phyloP scores from a whole-genome alignment of 2,797 vertebrate genomes.

The Psittacula derbiana region DNA sequence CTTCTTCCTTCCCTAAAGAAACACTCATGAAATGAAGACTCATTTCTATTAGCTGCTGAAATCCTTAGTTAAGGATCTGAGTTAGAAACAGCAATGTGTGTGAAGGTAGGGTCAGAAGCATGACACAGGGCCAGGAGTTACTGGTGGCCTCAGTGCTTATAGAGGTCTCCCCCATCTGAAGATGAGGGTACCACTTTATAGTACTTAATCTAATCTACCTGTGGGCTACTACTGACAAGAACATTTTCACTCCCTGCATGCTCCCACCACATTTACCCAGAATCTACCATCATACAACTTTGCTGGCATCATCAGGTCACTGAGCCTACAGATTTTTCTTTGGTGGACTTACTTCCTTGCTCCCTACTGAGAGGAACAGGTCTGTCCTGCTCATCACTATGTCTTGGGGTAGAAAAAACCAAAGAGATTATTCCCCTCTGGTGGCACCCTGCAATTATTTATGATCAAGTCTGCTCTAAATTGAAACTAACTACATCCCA shows the following conservation, averaged over 20 bases:
- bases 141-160: not conserved
- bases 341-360: not conserved
- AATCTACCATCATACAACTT: not conserved
- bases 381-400: not conserved
- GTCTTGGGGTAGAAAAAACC: rapidly evolving
- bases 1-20: not conserved
- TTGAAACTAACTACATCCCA: not conserved
- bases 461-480: not conserved
- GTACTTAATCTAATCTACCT: not conserved
- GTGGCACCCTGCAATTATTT: not conserved
- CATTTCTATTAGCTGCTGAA: not conserved
- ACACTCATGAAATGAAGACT: not conserved
- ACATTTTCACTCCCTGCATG: rapidly evolving
- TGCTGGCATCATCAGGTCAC: not conserved
- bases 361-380: not conserved
- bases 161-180: not conserved
- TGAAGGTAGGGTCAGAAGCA: not conserved
- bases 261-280: rapidly evolving
- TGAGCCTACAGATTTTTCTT: not conserved
- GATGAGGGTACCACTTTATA: not conserved
- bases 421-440: not conserved
- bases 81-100: not conserved
- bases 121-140: not conserved
- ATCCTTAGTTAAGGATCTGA: rapidly evolving
- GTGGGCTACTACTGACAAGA: not conserved